Conservation (phyloP, 2,797 vertebrate genomes). For the Mergus octosetaceus region DNA sequence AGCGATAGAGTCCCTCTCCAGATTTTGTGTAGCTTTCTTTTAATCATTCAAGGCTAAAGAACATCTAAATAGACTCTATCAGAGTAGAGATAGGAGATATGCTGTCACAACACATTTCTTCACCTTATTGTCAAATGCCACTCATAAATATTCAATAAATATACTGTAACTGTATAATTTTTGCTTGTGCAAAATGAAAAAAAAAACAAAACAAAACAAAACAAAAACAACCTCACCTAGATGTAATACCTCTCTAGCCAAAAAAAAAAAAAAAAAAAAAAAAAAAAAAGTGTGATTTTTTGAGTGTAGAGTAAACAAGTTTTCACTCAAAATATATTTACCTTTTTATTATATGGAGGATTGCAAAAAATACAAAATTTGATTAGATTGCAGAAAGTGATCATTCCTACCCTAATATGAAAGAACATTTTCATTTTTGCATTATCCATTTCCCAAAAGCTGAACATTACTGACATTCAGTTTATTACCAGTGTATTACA, state of each 20-base stretch:
- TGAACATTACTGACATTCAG: neutral
- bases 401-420: neutral
- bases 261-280: neutral
- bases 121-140: neutral
- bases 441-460: neutral
- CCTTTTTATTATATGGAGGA: neutral
- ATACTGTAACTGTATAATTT: neutral
- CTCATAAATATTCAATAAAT: neutral
- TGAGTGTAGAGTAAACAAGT: neutral
- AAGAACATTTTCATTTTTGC: neutral
- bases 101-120: neutral
- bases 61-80: neutral
- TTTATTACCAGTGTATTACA: neutral
- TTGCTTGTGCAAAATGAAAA: neutral
- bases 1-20: too few relatives aligned
- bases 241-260: neutral
- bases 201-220: too few relatives aligned
- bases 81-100: neutral
- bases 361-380: neutral
- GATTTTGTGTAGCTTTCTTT: too few relatives aligned
- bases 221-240: neutral
- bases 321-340: neutral
- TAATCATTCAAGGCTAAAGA: neutral
- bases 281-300: neutral
- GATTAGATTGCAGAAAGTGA: neutral